phyloP scores from a whole-genome alignment of 2,888 invertebrate genomes.

The Mesorhabditis belari region DNA sequence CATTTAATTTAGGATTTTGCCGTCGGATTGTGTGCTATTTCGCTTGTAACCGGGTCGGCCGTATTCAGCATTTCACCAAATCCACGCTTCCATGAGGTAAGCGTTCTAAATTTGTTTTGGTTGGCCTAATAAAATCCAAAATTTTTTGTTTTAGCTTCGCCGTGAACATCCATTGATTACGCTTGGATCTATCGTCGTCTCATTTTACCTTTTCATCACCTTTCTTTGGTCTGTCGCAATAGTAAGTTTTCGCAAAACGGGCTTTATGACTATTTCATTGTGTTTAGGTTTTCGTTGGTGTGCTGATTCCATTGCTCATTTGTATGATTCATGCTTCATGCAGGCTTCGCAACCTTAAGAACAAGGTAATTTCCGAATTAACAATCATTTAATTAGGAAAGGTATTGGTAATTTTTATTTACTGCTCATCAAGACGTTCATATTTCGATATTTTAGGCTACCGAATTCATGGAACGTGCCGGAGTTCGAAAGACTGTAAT shows the following conservation, averaged over 20 bases:
- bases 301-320: conserved; percentile 28
- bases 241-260: conserved; percentile 56
- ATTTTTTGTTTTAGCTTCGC: conserved; percentile 25
- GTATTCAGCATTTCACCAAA: conserved; percentile 16
- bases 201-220: conserved; percentile 64
- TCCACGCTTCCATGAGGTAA: conserved; percentile 15
- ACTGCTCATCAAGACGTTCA: not conserved
- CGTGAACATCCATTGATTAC: conserved; percentile 65
- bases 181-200: conserved; percentile 61
- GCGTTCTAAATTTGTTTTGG: no score
- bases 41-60: conserved; percentile 10
- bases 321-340: conserved; percentile 71
- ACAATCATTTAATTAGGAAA: no score
- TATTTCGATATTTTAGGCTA: conserved; percentile 10
- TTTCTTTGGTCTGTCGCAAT: conserved; percentile 66
- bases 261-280: not conserved
- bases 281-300: not conserved
- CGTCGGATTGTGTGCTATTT: conserved; percentile 19
- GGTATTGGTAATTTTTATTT: not conserved
- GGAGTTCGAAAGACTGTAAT: conserved; percentile 28
- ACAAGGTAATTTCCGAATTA: no score
- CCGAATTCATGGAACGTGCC: conserved; percentile 7
- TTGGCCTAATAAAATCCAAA: not conserved
- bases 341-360: conserved; percentile 70
- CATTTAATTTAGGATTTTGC: conserved; percentile 25